Evolutionary conservation across 37 sponge, comb jelly and placozoan species (phyloP).

Genomic region (Agelas oroides): DNA sequence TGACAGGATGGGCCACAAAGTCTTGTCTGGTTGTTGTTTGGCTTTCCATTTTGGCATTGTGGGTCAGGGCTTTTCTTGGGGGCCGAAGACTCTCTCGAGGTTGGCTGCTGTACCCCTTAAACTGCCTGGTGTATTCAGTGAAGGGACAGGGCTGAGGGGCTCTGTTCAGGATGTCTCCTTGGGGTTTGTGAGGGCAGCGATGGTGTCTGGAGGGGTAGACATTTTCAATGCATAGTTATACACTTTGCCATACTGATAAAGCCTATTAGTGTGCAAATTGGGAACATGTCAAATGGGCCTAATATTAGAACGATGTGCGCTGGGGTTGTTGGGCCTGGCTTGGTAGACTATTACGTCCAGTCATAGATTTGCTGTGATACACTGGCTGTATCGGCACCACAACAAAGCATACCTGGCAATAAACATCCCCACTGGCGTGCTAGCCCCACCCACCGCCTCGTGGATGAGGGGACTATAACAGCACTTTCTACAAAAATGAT

Average conservation of each 20-base stretch:
- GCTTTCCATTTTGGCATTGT: slow-evolving; percentile 43
- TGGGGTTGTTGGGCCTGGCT: too few species aligned
- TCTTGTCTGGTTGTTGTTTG: slow-evolving; percentile 57
- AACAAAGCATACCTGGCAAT: too few species aligned
- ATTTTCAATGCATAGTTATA: background rate
- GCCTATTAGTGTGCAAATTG: background rate
- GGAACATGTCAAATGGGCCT: too few species aligned
- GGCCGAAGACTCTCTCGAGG: slow-evolving; percentile 54
- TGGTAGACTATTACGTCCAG: too few species aligned
- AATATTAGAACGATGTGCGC: too few species aligned
- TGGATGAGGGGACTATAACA: too few species aligned
- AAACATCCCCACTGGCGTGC: too few species aligned
- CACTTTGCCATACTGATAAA: background rate
- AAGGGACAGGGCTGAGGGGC: slow-evolving; percentile 27
- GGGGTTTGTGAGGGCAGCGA: slow-evolving; percentile 77
- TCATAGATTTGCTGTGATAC: too few species aligned
- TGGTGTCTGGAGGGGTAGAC: slow-evolving; percentile 52
- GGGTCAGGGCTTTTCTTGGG: slow-evolving; percentile 24
- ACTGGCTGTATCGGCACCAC: too few species aligned
- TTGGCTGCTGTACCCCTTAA: slow-evolving; percentile 27
- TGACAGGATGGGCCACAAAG: slow-evolving; percentile 54
- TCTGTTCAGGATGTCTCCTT: slow-evolving; percentile 21
- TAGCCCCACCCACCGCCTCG: too few species aligned
- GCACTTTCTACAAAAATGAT: too few species aligned
- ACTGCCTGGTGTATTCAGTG: slow-evolving; percentile 60